These are phyloP conservation scores for Halyomorpha halys DNA, from an alignment of 1,140 invertebrate species.

Conservation along the genomic window DNA sequence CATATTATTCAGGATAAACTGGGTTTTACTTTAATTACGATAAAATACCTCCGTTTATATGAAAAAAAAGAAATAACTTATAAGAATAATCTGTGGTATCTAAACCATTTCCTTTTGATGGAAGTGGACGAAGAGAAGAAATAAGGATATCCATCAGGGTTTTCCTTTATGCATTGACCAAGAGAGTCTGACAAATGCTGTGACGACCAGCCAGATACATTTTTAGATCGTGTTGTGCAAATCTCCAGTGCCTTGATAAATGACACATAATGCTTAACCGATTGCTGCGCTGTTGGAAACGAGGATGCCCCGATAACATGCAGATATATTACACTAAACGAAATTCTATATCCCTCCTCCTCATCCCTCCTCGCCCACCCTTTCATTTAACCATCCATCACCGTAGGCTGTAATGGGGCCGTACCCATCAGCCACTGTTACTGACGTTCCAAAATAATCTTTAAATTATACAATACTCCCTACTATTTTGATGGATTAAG, in stretches of 20 bases:
- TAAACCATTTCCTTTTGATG: too few species aligned
- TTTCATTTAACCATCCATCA: slow-evolving; percentile 24
- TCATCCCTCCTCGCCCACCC: neutral
- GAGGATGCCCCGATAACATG: slow-evolving; percentile 22
- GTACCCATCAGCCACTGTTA: slow-evolving; percentile 16
- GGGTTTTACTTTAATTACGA: too few species aligned
- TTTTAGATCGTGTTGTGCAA: slow-evolving; percentile 12
- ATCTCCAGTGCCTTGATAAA: slow-evolving; percentile 18
- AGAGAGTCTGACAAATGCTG: neutral
- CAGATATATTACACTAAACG: slow-evolving; percentile 25
- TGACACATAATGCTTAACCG: slow-evolving; percentile 24
- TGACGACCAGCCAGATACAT: slow-evolving; percentile 2
- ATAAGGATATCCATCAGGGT: too few species aligned
- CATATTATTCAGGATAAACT: too few species aligned
- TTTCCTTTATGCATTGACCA: too few species aligned
- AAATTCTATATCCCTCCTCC: slow-evolving; percentile 22
- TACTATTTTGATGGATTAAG: too few species aligned
- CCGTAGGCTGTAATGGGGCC: slow-evolving; percentile 16
- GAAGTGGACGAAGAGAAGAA: too few species aligned
- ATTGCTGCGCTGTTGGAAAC: slow-evolving; percentile 14
- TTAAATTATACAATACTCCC: slow-evolving; percentile 6
- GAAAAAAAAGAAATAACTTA: too few species aligned
- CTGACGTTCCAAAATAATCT: slow-evolving; percentile 17
- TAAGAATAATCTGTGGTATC: too few species aligned
- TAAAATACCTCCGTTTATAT: too few species aligned